Conservation (phyloP, 2,797 vertebrate genomes). For the Crenuchus spilurus region DNA sequence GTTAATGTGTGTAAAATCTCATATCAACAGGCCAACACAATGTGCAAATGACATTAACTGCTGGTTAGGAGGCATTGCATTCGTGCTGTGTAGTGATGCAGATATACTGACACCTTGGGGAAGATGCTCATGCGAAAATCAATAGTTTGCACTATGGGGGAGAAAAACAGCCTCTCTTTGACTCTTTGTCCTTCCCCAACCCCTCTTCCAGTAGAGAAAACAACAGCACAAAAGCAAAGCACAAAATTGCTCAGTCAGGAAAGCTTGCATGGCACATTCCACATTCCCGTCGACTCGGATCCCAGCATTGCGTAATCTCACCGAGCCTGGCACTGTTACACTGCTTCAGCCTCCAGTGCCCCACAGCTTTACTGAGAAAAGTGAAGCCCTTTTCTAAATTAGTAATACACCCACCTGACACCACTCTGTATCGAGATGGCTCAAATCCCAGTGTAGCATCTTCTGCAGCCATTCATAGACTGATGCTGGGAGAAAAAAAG, state of each 20-base stretch:
- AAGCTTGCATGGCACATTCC: conserved; percentile 56
- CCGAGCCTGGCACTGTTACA: background rate
- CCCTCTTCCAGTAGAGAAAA: conserved; percentile 15
- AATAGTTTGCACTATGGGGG: conserved; percentile 35
- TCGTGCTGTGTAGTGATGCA: conserved; percentile 17
- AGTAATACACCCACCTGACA: conserved; percentile 5
- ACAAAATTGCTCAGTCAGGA: conserved; percentile 35
- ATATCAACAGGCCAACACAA: background rate
- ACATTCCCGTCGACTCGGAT: background rate
- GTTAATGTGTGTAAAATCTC: background rate
- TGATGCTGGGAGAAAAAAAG: background rate
- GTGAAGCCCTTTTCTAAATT: background rate
- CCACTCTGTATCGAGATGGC: background rate
- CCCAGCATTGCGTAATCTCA: conserved; percentile 11
- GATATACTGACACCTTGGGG: conserved; percentile 28
- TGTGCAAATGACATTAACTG: background rate
- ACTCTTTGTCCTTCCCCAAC: conserved; percentile 21
- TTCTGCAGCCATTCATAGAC: background rate
- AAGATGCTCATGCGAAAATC: conserved; percentile 38
- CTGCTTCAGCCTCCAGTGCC: conserved; percentile 1
- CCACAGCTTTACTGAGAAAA: conserved; percentile 6
- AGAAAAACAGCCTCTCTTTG: conserved; percentile 26
- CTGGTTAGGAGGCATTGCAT: conserved; percentile 4
- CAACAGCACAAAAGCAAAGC: conserved; percentile 38
- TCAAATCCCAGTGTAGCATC: background rate